Conservation (phyloP, 1,140 invertebrate genomes). For the Eubasilissa regina region DNA sequence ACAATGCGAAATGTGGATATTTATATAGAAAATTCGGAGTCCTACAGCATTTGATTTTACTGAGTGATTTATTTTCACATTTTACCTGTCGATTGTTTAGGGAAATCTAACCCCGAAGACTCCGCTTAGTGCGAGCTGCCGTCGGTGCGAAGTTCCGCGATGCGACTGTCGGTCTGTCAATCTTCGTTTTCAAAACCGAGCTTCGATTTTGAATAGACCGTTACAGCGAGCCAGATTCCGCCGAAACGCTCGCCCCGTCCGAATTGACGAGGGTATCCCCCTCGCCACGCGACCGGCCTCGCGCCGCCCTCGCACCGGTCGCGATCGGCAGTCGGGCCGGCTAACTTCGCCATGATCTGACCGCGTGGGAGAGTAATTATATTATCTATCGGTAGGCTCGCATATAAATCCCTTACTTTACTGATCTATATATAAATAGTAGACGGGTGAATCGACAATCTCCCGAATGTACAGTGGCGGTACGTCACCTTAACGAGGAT, state of each 20-base stretch:
- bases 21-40: too few relatives aligned
- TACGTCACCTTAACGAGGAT: too few relatives aligned
- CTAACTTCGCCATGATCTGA: not conserved
- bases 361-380: not conserved
- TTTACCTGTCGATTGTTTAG: not conserved
- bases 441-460: too few relatives aligned
- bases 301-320: not conserved
- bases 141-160: not conserved
- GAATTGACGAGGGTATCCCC: constrained; percentile 20
- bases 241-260: not conserved
- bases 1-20: too few relatives aligned
- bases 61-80: not conserved
- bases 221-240: not conserved
- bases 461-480: too few relatives aligned
- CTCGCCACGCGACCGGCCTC: not conserved
- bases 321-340: not conserved
- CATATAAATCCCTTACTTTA: too few relatives aligned
- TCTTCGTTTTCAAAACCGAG: constrained; percentile 5
- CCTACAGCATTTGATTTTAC: too few relatives aligned
- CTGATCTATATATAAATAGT: too few relatives aligned
- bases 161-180: constrained; percentile 19
- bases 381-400: too few relatives aligned
- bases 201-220: not conserved
- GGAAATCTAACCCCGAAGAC: not conserved
- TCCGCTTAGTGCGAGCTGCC: too few relatives aligned